phyloP scores from a whole-genome alignment of 2,888 invertebrate species.

The Diaperis boleti region DNA sequence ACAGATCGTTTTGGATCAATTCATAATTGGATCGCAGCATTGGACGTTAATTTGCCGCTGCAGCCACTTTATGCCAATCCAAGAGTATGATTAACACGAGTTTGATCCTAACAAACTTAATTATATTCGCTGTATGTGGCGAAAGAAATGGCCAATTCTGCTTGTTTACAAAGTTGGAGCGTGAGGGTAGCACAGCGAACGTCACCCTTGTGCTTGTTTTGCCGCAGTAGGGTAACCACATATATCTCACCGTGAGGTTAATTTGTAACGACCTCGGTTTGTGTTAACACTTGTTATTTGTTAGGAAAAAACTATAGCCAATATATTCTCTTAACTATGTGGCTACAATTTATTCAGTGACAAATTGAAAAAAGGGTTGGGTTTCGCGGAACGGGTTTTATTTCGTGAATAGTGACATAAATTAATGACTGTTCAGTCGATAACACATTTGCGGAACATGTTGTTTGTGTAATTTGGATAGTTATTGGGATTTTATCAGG shows the following conservation, averaged over 20 bases:
- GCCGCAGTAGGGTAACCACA: slow-evolving; percentile 53
- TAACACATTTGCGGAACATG: slow-evolving; percentile 8
- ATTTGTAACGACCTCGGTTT: slow-evolving; percentile 52
- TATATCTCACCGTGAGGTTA: slow-evolving; percentile 54
- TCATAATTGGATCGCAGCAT: too few relatives aligned
- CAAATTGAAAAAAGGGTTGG: slow-evolving; percentile 16
- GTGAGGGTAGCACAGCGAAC: slow-evolving; percentile 45
- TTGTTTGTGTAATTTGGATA: slow-evolving; percentile 24
- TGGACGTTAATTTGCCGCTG: neutral
- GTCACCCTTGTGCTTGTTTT: slow-evolving; percentile 50
- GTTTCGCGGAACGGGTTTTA: neutral
- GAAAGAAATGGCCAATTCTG: slow-evolving; percentile 47
- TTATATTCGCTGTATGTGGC: slow-evolving; percentile 48
- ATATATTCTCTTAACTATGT: slow-evolving; percentile 47
- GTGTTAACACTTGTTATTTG: slow-evolving; percentile 53
- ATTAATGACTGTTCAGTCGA: slow-evolving; percentile 12
- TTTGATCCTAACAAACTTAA: slow-evolving; percentile 43
- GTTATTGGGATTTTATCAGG: slow-evolving; percentile 26
- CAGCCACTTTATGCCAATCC: slow-evolving; percentile 26
- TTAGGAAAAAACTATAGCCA: slow-evolving; percentile 49
- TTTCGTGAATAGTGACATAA: neutral
- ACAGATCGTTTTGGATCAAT: too few relatives aligned
- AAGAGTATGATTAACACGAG: slow-evolving; percentile 23
- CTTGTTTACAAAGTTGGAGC: slow-evolving; percentile 51
- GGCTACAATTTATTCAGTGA: slow-evolving; percentile 15